phyloP scores from a whole-genome alignment of 1,140 invertebrate genomes.

The Hyles vespertilio region DNA sequence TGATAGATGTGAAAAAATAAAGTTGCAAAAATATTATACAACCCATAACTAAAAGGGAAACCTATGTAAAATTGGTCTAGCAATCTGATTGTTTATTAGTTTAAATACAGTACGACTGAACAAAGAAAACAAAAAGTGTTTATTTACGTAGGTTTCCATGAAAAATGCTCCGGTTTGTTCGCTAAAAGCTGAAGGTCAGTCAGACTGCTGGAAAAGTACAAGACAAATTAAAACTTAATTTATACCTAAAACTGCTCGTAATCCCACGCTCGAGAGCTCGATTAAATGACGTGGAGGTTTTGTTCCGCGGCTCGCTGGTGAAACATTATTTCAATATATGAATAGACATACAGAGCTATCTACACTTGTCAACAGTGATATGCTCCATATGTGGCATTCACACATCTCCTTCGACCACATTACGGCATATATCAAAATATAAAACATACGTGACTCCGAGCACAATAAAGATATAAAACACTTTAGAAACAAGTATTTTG shows the following conservation, averaged over 20 bases:
- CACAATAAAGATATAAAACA: not conserved
- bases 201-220: conserved; percentile 56
- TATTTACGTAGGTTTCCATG: conserved; percentile 37
- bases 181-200: conserved; percentile 59
- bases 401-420: too few species aligned
- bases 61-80: too few species aligned
- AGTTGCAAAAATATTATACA: too few species aligned
- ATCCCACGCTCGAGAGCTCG: conserved; percentile 59
- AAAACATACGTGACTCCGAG: too few species aligned
- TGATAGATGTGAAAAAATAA: too few species aligned
- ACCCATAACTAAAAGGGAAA: too few species aligned
- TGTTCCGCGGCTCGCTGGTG: conserved; percentile 21
- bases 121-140: conserved; percentile 26
- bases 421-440: too few species aligned
- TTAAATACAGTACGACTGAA: conserved; percentile 1
- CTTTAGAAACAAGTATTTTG: conserved; percentile 2
- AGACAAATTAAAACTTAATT: conserved; percentile 58
- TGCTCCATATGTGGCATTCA: not conserved
- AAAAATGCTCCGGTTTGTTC: conserved; percentile 51
- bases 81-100: too few species aligned
- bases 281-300: conserved; percentile 59
- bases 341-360: not conserved
- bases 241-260: conserved; percentile 61
- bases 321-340: conserved; percentile 14
- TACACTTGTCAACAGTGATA: not conserved